A percentile compares a stretch with the other conserved stretches of the same genome.
phyloP scores from a whole-genome alignment of 1,140 invertebrate genomes.

The Littorina saxatilis region DNA sequence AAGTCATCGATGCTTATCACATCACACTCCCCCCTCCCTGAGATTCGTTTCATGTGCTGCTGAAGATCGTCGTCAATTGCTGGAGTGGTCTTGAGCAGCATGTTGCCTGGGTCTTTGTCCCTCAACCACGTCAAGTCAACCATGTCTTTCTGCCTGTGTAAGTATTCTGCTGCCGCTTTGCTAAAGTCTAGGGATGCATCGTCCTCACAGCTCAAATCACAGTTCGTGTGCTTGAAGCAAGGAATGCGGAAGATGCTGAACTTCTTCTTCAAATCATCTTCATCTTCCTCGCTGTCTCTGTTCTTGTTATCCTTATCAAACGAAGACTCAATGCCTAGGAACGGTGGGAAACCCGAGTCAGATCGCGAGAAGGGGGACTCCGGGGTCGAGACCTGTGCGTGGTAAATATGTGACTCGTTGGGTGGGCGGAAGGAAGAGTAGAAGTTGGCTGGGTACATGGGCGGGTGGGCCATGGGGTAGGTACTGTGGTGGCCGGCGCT shows the following conservation, averaged over 20 bases:
- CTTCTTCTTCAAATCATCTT: constrained; percentile 29
- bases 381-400: constrained; percentile 37
- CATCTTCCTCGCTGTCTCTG: constrained; percentile 26
- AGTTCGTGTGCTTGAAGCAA: neutral
- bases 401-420: constrained; percentile 50
- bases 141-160: neutral
- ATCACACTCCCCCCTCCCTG: constrained; percentile 54
- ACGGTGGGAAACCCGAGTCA: constrained; percentile 4
- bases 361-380: constrained; percentile 30
- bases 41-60: constrained; percentile 32
- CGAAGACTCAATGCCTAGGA: neutral
- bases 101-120: neutral
- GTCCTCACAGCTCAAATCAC: neutral
- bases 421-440: constrained; percentile 47
- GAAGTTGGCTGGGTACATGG: constrained; percentile 49
- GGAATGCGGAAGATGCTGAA: constrained; percentile 32
- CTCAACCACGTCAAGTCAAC: neutral
- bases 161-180: neutral
- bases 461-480: constrained; percentile 45
- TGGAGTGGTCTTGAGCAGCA: constrained; percentile 1
- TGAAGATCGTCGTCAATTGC: constrained; percentile 38
- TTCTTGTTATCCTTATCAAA: neutral
- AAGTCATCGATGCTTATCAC: constrained; percentile 68
- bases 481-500: constrained; percentile 35
- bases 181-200: neutral